Evolutionary conservation across 2,888 invertebrate genomes (phyloP), one percentile per base, ranked within the genome.

Genomic region (Orthosia cruda): DNA sequence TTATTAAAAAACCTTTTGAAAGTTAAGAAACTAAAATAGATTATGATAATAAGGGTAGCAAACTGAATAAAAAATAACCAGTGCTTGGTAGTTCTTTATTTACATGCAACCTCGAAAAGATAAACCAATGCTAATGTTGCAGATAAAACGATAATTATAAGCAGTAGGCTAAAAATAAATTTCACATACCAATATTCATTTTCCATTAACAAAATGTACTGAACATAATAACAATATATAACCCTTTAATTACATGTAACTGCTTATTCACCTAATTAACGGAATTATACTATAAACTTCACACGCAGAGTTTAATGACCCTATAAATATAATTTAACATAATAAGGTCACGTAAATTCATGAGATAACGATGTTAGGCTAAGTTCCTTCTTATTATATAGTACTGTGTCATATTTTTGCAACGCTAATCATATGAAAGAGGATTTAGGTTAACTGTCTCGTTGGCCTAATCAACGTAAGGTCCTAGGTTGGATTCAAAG

Each of bases 291-390:
- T 77, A 16, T 67, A 47, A 71, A 65, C 49, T 73, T 57, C 49
- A 63, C 59, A 72, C 52, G 59, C 67, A 45, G 40, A 63, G 71
- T 71, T 73, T 86, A 84, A 83, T 80, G 63, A 16, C 26, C 54
- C 54, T 18, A 77, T 83, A 83, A 85, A 83, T 83, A 79, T 57
- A 47, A 80, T 47, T 69, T 74, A 20, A 40, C 23, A 62, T 78
- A 74, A 71, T 74, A 69, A 54, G 66, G 15, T 61, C 26, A 71
- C 64, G 61, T 55, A 54, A 61, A 80, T 80, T 80, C 62, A 71
- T 65, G 52, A 58, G 50, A 52, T 72, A 52, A 68, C 57, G 23
- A 70, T 71, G 26, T 45, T 59, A 54, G 62, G 2, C 16, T 45
- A 20, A 45, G 20, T 45, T 20, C 40, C 59, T 59, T 20, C 45